phyloP scores from a whole-genome alignment of 2,888 invertebrate genomes.

The Cheilosia scutellata region DNA sequence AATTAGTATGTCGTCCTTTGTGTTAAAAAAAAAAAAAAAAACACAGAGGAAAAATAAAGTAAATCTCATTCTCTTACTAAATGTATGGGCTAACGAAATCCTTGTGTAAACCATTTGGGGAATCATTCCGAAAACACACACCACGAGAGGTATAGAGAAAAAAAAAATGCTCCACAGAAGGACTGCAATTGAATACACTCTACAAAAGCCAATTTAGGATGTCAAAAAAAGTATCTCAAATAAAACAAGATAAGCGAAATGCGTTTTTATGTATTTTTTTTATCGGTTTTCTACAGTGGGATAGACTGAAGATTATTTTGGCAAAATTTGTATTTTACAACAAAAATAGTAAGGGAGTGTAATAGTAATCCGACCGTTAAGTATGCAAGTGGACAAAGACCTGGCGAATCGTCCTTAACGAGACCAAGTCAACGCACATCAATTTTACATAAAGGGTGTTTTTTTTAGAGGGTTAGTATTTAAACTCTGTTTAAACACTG shows the following conservation, averaged over 20 bases:
- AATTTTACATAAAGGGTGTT: too few species aligned
- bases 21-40: conserved; percentile 32
- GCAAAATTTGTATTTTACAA: neutral
- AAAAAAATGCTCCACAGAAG: neutral
- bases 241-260: conserved; percentile 20
- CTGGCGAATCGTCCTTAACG: too few species aligned
- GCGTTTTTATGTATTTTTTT: neutral
- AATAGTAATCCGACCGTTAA: neutral
- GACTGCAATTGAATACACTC: conserved; percentile 34
- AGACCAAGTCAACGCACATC: too few species aligned
- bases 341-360: neutral
- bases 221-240: neutral
- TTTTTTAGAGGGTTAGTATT: too few species aligned
- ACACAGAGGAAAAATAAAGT: neutral
- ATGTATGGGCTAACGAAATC: conserved; percentile 14
- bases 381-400: neutral
- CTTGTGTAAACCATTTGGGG: conserved; percentile 37
- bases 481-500: too few species aligned
- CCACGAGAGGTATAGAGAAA: neutral
- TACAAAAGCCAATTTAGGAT: conserved; percentile 26
- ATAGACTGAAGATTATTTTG: neutral
- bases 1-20: conserved; percentile 63
- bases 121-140: conserved; percentile 1
- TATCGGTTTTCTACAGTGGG: neutral
- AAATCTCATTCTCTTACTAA: conserved; percentile 6